phyloP scores from a whole-genome alignment of 2,113 vertebrate genomes.

The Myotis brandtii region DNA sequence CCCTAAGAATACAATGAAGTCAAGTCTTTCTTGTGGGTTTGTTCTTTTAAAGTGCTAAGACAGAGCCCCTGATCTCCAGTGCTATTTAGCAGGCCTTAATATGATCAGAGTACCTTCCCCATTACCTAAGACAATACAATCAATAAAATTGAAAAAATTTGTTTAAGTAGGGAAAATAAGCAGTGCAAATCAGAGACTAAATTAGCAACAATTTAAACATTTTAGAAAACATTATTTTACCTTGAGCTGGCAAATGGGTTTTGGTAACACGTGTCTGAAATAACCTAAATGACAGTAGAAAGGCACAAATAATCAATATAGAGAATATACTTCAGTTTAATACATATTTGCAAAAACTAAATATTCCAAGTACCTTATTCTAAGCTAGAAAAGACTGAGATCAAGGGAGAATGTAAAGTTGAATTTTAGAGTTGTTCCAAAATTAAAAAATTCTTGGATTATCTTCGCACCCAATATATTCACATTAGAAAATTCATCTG shows the following conservation, averaged over 20 bases:
- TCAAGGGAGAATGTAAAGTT: not conserved
- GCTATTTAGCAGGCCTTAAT: not conserved
- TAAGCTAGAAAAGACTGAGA: not conserved
- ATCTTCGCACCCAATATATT: not conserved
- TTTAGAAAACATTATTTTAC: constrained; percentile 79
- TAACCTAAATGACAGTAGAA: constrained; percentile 81
- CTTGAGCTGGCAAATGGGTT: constrained; percentile 68
- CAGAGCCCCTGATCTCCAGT: not conserved
- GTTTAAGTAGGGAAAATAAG: not conserved
- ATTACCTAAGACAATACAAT: not conserved
- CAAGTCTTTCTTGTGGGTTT: not conserved
- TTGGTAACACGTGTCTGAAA: constrained; percentile 85
- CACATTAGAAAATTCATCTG: not conserved
- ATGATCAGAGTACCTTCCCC: not conserved
- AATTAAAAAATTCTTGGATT: not conserved
- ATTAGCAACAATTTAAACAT: not conserved
- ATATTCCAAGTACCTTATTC: not conserved
- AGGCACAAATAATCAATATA: constrained; percentile 3
- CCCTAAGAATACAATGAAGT: not conserved
- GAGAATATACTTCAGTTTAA: constrained; percentile 8
- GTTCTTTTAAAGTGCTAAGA: not conserved
- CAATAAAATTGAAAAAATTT: not conserved
- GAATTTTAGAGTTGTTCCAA: constrained; percentile 37
- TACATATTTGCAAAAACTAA: not conserved
- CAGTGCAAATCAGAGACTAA: constrained; percentile 38